Percentiles rank a stretch among this genome's conserved stretches.
Evolutionary conservation across 1,140 invertebrate species (phyloP).

Genomic region (Brachystomella parvula): DNA sequence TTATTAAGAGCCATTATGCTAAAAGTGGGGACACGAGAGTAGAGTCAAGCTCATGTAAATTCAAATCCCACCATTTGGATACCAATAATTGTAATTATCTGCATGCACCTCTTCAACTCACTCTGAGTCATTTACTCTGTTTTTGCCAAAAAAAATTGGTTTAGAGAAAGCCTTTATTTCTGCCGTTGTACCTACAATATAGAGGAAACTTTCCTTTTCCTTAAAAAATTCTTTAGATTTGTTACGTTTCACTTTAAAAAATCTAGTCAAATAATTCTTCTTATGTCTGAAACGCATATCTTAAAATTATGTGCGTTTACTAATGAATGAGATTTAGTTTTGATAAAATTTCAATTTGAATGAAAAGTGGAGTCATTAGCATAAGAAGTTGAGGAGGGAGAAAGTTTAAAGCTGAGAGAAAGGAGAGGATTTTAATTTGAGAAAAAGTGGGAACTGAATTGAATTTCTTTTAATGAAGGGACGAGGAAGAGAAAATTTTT

Average conservation of each 20-base stretch:
- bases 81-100: conserved; percentile 17
- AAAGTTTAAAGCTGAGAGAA: conserved; percentile 17
- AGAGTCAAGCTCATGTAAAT: conserved; percentile 23
- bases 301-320: too few species aligned
- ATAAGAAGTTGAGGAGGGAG: conserved; percentile 14
- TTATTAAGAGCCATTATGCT: background rate
- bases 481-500: conserved; percentile 23
- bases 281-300: too few species aligned
- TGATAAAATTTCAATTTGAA: conserved; percentile 29
- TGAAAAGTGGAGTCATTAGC: conserved; percentile 17
- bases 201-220: too few species aligned
- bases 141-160: too few species aligned
- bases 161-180: too few species aligned
- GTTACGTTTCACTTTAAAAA: too few species aligned
- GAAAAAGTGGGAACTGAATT: conserved; percentile 9
- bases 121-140: too few species aligned
- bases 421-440: background rate
- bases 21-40: background rate
- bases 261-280: too few species aligned
- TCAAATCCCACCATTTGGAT: background rate
- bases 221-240: too few species aligned
- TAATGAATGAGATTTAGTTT: conserved; percentile 11
- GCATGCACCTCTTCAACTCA: too few species aligned
- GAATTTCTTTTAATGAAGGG: conserved; percentile 12
- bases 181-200: too few species aligned